These are phyloP conservation scores for Staurois parvus DNA, from an alignment of 2,797 vertebrate species.

Conservation along the genomic window DNA sequence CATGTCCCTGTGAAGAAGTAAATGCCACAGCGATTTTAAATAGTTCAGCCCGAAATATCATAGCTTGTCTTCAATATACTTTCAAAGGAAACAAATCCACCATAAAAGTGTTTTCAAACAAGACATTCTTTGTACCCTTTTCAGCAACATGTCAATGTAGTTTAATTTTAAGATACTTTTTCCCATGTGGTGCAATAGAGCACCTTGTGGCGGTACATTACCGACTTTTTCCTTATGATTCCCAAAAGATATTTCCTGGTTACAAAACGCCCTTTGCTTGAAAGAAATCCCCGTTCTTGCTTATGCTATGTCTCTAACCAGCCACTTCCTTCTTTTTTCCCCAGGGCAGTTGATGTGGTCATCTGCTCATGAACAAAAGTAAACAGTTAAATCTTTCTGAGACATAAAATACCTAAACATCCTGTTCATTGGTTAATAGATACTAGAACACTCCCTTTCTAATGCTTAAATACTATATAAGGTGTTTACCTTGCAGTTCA, in stretches of 20 bases:
- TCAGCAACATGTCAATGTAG: no score
- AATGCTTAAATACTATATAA: neutral
- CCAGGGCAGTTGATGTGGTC: slow-evolving; percentile 9
- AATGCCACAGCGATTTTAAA: no score
- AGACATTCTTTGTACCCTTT: no score
- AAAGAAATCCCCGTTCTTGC: slow-evolving; percentile 38
- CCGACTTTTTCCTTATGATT: neutral
- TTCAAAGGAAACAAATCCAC: no score
- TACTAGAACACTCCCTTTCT: neutral
- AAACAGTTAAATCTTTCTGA: slow-evolving; percentile 19
- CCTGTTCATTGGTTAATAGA: neutral
- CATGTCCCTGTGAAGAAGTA: no score
- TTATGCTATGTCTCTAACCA: slow-evolving; percentile 36
- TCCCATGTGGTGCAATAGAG: neutral
- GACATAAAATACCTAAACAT: slow-evolving; percentile 1
- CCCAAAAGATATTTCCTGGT: slow-evolving; percentile 25
- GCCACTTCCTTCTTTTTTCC: slow-evolving; percentile 52
- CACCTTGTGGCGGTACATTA: slow-evolving; percentile 1
- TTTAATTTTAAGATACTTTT: no score
- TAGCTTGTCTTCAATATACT: no score
- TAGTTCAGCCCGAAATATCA: no score
- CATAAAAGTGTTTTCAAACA: no score
- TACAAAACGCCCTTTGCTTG: slow-evolving; percentile 21
- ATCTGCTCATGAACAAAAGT: slow-evolving; percentile 15
- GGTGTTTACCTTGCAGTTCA: neutral